Evolutionary conservation across 2,797 vertebrate genomes (phyloP), one percentile per base, ranked within the genome.

Genomic region (Parauchenoglanis punctatus): DNA sequence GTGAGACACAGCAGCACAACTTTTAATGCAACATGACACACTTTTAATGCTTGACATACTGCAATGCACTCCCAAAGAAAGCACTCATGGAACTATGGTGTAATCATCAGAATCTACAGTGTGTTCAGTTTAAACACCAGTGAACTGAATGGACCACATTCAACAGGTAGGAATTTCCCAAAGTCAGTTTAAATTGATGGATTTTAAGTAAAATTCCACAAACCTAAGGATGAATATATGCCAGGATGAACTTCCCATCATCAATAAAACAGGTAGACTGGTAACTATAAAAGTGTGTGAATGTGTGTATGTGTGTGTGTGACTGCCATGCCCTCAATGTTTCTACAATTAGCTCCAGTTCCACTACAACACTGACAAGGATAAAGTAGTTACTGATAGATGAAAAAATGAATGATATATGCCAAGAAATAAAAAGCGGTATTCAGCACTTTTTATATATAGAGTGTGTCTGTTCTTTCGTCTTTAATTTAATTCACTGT

Each of bases 361-460:
- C 18, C 23, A 25, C 23, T 46, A 35, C 13, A 1, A 63, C 58
- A 63, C 35, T 63, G 40, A 63, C 23, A 63, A 81, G 59, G 59
- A 81, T 46, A 46, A 61, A 46, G 20, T 35, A 61, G 3, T n/a
- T 61, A 44, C 31, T 17, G 58, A 81, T 7, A n/a, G 40, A 18
- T 0, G 2, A 80, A 81, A 78, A 81, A 81, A 63, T 35, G 12
- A 46, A 63, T 1, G 40, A 28, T 63, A 46, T 63, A 46, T 65
- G 58, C 59, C 80, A 63, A 81, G 12, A 63, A 61, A 40, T 44
- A 81, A 75, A 81, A 46, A 46, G 40, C 28, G 25, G 63, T 46
- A 81, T 63, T 63, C 80, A 81, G 80, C 59, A 81, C 23, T 63
- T 63, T 80, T 81, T 44, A 46, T 17, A 56, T 56, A 58, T 10